These are phyloP conservation scores for Spinus olivaceus DNA, from an alignment of 2,797 vertebrate genomes.

Conservation along the genomic window DNA sequence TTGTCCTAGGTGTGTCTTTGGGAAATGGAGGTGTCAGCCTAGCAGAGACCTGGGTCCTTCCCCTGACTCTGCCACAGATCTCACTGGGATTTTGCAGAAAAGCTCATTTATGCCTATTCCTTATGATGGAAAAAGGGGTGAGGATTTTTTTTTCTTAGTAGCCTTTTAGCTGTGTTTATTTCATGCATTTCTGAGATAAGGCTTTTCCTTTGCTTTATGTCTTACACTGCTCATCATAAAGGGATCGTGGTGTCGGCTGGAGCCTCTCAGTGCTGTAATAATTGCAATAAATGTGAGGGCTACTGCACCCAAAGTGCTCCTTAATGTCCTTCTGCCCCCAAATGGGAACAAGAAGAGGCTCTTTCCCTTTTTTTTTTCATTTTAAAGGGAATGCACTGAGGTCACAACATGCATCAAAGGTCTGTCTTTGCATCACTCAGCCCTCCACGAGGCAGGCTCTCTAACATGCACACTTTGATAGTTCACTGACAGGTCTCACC, in stretches of 20 bases:
- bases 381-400: constrained; percentile 25
- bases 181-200: neutral
- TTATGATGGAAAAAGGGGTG: neutral
- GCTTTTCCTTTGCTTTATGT: neutral
- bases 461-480: neutral
- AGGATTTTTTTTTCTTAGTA: neutral
- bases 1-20: fast-evolving
- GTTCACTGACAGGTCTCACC: constrained; percentile 37
- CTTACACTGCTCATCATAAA: neutral
- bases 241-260: neutral
- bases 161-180: neutral
- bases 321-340: neutral
- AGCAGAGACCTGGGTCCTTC: neutral
- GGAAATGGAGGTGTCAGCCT: neutral
- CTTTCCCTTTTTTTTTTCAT: neutral
- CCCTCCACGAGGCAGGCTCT: neutral
- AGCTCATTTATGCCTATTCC: neutral
- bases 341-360: neutral
- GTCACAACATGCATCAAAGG: constrained; percentile 40
- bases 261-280: neutral
- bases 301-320: neutral
- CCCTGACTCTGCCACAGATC: neutral
- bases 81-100: neutral
- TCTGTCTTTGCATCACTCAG: neutral
- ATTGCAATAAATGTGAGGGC: neutral